A percentile compares a stretch with the other conserved stretches of the same genome.
phyloP scores from a whole-genome alignment of 2,113 vertebrate genomes.

The Chaenocephalus aceratus region DNA sequence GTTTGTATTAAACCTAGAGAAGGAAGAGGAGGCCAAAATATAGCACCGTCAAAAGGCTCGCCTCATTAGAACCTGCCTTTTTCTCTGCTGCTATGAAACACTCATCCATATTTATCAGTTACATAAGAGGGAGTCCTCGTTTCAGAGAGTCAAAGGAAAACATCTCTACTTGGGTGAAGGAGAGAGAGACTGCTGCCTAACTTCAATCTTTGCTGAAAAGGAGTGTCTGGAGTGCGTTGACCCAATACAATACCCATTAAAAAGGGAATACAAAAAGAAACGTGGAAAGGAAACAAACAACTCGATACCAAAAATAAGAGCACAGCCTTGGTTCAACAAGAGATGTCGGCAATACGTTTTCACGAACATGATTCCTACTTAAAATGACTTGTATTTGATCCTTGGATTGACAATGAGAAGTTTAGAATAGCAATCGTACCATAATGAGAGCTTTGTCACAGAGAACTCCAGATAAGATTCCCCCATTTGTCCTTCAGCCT shows the following conservation, averaged over 20 bases:
- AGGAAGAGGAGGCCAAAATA: neutral
- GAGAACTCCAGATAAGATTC: conserved; percentile 51
- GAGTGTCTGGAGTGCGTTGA: conserved; percentile 7
- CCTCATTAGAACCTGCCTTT: conserved; percentile 48
- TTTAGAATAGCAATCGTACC: conserved; percentile 14
- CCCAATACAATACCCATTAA: conserved; percentile 30
- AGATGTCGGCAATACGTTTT: neutral
- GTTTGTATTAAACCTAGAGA: neutral
- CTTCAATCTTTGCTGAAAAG: conserved; percentile 9
- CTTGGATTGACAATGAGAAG: neutral
- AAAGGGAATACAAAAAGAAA: neutral
- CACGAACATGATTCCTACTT: neutral
- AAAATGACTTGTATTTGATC: conserved; percentile 12
- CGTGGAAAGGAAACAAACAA: neutral
- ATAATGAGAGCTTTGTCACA: conserved; percentile 31
- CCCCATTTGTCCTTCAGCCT: conserved; percentile 59
- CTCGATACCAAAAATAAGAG: neutral
- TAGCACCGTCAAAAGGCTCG: conserved; percentile 4
- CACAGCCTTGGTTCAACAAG: neutral
- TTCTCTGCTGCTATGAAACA: conserved; percentile 39
- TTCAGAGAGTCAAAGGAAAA: conserved; percentile 50
- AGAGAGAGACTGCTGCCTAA: conserved; percentile 28
- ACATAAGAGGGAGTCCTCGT: conserved; percentile 33
- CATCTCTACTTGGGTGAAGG: conserved; percentile 34
- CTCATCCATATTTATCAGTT: conserved; percentile 72